Evolutionary conservation across 1,140 invertebrate genomes (phyloP), one percentile per base, ranked within the genome.

Genomic region (Megalonaias nervosa): DNA sequence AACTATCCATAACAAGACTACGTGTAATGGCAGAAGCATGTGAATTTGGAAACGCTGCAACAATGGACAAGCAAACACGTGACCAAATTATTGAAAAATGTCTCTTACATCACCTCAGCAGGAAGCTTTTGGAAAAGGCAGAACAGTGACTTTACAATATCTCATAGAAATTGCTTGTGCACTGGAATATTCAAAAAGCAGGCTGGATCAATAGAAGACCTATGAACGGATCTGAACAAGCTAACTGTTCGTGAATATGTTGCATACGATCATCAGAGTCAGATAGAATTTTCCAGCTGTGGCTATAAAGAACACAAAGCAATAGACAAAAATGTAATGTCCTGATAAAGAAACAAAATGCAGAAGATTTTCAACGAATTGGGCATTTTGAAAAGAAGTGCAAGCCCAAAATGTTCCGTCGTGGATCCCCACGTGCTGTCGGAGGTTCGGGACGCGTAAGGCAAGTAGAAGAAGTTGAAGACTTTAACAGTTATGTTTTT

Each of bases 31-130:
- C 71, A 1, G 57, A 64, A 38, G 21, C 26, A 19, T 81, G 80
- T 79, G 61, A 76, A 55, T 83, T 83, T 65, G 38, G n/a, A 16
- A 67, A 69, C n/a, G 17, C 5, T 14, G 23, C 19, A 38, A 16
- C 2, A 31, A n/a, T n/a, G n/a, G n/a, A 71, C 16, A 66, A 74
- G 17, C 31, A 61, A 55, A 81, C 80, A 23, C 12, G 74, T 12
- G 74, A 76, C n/a, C 70, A 82, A n/a, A 67, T 75, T 13, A 77
- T 80, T n/a, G 77, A 74, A 21, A 75, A 74, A 55, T 73, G 77
- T 57, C 1, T 9, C 5, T 80, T 64, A 23, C 60, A 21, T 2
- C 38, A 16, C 15, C 57, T 77, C 58, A 57, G 74, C 23, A 80
- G 59, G 56, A 80, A 72, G 76, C 55, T 71, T 6, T 48, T 71